A percentile compares a stretch with the other conserved stretches of the same genome.
Conservation (phyloP, 2,888 invertebrate genomes). For the Cephus rjabovi region DNA sequence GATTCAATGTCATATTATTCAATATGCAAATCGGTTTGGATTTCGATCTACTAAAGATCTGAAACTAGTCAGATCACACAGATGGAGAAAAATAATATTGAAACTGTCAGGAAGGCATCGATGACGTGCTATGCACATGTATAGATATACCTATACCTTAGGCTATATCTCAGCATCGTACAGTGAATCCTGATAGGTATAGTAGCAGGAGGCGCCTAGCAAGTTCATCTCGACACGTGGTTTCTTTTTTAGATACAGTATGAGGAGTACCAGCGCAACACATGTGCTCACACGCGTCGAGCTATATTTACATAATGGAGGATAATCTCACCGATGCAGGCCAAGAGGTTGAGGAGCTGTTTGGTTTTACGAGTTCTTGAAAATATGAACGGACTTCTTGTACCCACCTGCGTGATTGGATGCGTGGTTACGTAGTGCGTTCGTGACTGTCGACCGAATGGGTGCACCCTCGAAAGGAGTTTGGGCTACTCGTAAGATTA, state of each 20-base stretch:
- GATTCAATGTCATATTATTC: too few relatives aligned
- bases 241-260: neutral
- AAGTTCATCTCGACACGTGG: neutral
- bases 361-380: conserved; percentile 2
- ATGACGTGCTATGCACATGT: too few relatives aligned
- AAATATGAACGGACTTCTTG: neutral
- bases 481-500: neutral
- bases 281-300: neutral
- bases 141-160: neutral
- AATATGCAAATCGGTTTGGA: too few relatives aligned
- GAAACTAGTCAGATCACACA: too few relatives aligned
- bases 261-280: neutral
- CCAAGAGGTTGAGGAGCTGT: neutral
- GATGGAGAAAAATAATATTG: too few relatives aligned
- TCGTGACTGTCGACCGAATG: neutral
- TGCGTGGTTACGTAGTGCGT: neutral
- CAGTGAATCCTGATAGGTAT: neutral
- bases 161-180: neutral
- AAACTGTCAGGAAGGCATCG: too few relatives aligned
- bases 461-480: neutral
- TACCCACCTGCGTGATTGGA: neutral
- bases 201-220: neutral
- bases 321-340: neutral
- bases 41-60: too few relatives aligned
- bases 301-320: conserved; percentile 5